Evolutionary conservation across 2,113 vertebrate genomes (phyloP).

Genomic region (Platycercus adscitus): DNA sequence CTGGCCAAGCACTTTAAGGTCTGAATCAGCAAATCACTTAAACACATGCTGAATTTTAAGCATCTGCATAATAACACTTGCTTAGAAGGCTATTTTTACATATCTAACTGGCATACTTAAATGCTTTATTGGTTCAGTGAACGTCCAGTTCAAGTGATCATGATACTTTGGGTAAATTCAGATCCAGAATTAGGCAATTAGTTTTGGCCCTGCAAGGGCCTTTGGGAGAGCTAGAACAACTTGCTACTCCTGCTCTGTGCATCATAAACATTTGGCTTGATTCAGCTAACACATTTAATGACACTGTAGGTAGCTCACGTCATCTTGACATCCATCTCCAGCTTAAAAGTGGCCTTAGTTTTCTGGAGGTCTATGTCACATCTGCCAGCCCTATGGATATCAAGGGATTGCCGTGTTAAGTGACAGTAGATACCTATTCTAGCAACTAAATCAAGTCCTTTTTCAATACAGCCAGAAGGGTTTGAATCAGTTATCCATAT

Average conservation of each 20-base stretch:
- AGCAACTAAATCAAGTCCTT: not conserved
- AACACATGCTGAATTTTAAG: constrained; percentile 18
- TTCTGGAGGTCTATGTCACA: not conserved
- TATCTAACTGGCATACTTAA: not conserved
- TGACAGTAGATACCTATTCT: not conserved
- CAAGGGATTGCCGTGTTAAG: not conserved
- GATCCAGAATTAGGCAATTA: not conserved
- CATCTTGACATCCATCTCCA: not conserved
- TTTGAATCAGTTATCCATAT: not conserved
- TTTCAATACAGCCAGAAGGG: not conserved
- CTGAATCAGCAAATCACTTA: constrained; percentile 47
- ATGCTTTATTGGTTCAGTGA: not conserved
- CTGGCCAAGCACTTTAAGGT: not conserved
- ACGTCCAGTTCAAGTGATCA: not conserved
- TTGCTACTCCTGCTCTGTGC: not conserved
- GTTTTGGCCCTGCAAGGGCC: not conserved
- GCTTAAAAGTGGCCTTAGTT: not conserved
- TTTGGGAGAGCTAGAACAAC: not conserved
- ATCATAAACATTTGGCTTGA: not conserved
- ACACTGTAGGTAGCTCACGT: not conserved
- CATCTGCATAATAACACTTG: not conserved
- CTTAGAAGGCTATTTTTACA: not conserved
- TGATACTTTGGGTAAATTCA: not conserved
- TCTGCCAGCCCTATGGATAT: not conserved
- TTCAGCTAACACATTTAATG: not conserved